Conservation (phyloP, 2,888 invertebrate species). For the Pemphredon lugubris region DNA sequence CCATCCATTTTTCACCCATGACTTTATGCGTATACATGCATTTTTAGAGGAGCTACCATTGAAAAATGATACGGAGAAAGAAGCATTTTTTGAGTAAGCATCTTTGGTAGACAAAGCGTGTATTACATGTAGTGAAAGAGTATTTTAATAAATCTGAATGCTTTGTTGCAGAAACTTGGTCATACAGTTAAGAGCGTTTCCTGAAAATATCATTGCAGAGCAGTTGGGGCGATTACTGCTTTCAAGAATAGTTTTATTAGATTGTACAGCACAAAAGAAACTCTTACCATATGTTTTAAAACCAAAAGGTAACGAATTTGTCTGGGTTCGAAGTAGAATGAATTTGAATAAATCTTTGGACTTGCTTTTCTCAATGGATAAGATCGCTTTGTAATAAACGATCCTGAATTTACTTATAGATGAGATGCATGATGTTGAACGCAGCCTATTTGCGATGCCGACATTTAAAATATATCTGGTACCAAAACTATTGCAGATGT, state of each 20-base stretch:
- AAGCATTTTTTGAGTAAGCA: conserved; percentile 87
- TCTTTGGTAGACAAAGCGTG: too few relatives aligned
- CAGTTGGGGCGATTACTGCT: conserved; percentile 90
- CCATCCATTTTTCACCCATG: conserved; percentile 92
- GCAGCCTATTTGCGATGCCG: conserved; percentile 86
- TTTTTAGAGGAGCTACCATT: conserved; percentile 92
- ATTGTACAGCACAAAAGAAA: conserved; percentile 89
- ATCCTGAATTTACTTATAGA: too few relatives aligned
- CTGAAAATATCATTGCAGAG: conserved; percentile 91
- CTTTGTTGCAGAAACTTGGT: conserved; percentile 83
- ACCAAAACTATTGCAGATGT: conserved; percentile 90
- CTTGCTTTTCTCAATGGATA: too few relatives aligned
- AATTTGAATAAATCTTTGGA: too few relatives aligned
- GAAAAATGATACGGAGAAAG: conserved; percentile 89
- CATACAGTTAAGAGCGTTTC: conserved; percentile 86
- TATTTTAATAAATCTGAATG: too few relatives aligned
- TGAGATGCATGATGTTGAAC: conserved; percentile 78
- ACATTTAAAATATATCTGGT: conserved; percentile 89
- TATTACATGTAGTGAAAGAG: too few relatives aligned
- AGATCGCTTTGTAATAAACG: too few relatives aligned
- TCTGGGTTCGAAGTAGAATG: too few relatives aligned
- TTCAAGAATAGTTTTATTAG: conserved; percentile 92
- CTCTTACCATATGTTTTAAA: conserved; percentile 88
- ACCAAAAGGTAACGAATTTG: conserved; percentile 88
- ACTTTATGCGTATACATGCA: conserved; percentile 91